These are phyloP conservation scores for Zaprionus gabonicus DNA, from an alignment of 1,140 invertebrate species.

Conservation along the genomic window DNA sequence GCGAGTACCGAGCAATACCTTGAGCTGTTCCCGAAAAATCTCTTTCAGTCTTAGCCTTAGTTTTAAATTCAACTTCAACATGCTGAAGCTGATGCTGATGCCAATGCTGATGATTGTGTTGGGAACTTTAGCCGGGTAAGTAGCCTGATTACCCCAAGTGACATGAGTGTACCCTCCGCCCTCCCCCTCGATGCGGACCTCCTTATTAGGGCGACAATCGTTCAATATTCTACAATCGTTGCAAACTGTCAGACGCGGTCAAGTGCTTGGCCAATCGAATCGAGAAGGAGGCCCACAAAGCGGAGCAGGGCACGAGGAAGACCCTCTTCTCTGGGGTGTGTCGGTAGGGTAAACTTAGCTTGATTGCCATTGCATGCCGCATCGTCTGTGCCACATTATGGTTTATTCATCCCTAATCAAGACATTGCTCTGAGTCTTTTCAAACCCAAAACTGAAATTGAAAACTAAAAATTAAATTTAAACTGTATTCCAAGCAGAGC, in stretches of 20 bases:
- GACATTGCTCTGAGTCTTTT: not conserved
- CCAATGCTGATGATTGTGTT: not conserved
- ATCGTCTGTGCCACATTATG: not conserved
- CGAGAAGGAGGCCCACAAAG: not conserved
- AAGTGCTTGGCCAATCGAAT: constrained; percentile 35
- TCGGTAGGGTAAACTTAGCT: constrained; percentile 8
- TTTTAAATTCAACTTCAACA: not conserved
- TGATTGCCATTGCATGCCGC: constrained; percentile 24
- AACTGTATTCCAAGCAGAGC: constrained; percentile 12
- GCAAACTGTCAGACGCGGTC: constrained; percentile 46
- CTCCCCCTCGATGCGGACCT: not conserved
- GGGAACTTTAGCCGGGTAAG: constrained; percentile 16
- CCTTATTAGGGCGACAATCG: constrained; percentile 21
- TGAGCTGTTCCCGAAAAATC: not conserved
- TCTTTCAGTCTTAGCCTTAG: not conserved
- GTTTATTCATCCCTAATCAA: constrained; percentile 16
- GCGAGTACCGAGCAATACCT: not conserved
- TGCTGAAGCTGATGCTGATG: not conserved
- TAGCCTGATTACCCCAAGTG: constrained; percentile 15
- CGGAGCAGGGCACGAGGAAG: not conserved
- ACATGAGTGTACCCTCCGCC: not conserved
- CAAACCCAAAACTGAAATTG: not conserved
- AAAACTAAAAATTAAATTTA: constrained; percentile 1
- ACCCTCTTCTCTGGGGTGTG: not conserved
- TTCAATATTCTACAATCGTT: constrained; percentile 33